Evolutionary conservation across 2,797 vertebrate genomes (phyloP), one percentile per base, ranked within the genome.

Genomic region (Periophthalmus magnuspinnatus): DNA sequence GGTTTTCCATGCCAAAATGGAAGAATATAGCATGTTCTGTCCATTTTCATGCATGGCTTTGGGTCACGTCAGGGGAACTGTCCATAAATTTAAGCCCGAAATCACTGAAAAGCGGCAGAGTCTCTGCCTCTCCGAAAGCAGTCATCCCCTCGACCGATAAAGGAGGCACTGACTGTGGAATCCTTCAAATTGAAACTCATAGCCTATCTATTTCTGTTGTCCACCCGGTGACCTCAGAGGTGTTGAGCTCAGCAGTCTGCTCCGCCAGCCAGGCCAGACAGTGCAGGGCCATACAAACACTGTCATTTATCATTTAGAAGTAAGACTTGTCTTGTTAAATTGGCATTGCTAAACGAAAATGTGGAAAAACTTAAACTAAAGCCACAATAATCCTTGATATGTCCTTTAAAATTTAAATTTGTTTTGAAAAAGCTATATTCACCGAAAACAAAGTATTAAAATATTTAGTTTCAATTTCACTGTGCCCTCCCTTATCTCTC

Each of bases 161-260:
- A 83, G 75, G 75, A 81, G 67, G n/a, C 81, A 76, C 57, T 38
- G 81, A 81, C 76, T 81, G 84, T 81, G 78, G 71, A 86, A 74
- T 72, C 63, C 83, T 80, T 78, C 65, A 84, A 81, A 87, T 82
- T 83, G 45, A 81, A 86, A 86, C 65, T 77, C 79, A 71, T 65
- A 69, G 76, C 73, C 78, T 76, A 72, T 84, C 79, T 72, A 1
- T 78, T 76, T 65, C 76, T 76, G 63, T 74, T 81, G 80, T 82
- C 82, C 76, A 67, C 61, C 68, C 72, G 67, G 75, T 58, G 41
- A 74, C 74, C 86, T 74, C 59, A 60, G 67, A 34, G 8, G n/a
- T 8, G 34, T 70, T 63, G 36, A 6, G 70, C 77, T 84, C 61
- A 21, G 69, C 54, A n/a, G 47, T 68, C 38, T 66, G 28, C 63